phyloP scores from a whole-genome alignment of 2,797 vertebrate species.

The Pyrrhura leucotis region DNA sequence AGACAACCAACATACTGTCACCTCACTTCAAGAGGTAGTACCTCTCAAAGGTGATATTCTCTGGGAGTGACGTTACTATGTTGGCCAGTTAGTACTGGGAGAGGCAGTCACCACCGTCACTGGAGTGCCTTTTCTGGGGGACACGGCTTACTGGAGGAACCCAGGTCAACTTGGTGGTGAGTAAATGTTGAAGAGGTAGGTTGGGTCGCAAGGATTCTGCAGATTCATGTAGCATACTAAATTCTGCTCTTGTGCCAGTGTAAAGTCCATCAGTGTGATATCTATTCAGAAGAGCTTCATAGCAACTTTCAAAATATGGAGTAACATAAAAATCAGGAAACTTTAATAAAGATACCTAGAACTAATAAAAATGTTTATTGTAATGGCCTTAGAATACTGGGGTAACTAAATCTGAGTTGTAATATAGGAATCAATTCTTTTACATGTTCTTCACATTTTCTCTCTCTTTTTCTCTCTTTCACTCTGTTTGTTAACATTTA shows the following conservation, averaged over 20 bases:
- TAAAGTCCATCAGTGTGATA: not conserved
- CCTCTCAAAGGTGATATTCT: slow-evolving; percentile 56
- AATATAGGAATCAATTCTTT: slow-evolving; percentile 69
- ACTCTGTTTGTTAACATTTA: slow-evolving; percentile 76
- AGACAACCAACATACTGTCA: slow-evolving; percentile 65
- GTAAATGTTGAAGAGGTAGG: slow-evolving; percentile 75
- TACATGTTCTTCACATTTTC: slow-evolving; percentile 79
- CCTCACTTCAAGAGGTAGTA: slow-evolving; percentile 67
- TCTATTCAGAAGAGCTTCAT: slow-evolving; percentile 8
- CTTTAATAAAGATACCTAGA: slow-evolving; percentile 27
- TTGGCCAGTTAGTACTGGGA: slow-evolving; percentile 59
- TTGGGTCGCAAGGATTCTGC: slow-evolving; percentile 61
- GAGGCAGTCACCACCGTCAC: slow-evolving; percentile 47
- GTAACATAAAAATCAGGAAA: slow-evolving; percentile 31
- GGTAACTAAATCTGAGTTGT: slow-evolving; percentile 51
- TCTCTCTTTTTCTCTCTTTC: slow-evolving; percentile 74
- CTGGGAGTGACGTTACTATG: slow-evolving; percentile 62
- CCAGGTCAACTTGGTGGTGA: slow-evolving; percentile 68
- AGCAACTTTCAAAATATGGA: slow-evolving; percentile 3
- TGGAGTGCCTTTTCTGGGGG: slow-evolving; percentile 66
- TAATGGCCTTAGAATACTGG: slow-evolving; percentile 50
- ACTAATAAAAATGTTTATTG: not conserved
- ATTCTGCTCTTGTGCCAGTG: slow-evolving; percentile 1
- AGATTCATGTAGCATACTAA: slow-evolving; percentile 38
- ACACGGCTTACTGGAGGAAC: slow-evolving; percentile 69